A percentile compares a stretch with the other conserved stretches of the same genome.
These are phyloP conservation scores for Ceratina japonica DNA, from an alignment of 1,140 invertebrate species.

Conservation along the genomic window DNA sequence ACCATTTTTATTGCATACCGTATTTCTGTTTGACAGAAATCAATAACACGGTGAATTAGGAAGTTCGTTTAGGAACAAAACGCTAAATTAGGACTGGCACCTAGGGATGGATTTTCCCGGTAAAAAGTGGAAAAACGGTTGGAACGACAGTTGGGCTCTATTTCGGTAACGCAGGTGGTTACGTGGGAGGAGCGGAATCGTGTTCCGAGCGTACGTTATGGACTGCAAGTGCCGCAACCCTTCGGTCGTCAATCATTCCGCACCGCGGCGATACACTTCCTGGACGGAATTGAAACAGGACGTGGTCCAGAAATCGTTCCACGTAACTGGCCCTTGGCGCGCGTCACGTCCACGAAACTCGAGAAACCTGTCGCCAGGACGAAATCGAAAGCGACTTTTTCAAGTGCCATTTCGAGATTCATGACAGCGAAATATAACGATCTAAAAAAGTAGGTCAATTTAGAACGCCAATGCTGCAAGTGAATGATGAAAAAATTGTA, in stretches of 20 bases:
- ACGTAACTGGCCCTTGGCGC: not conserved
- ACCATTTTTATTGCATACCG: too few relatives aligned
- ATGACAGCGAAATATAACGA: too few relatives aligned
- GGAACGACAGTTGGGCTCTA: slow-evolving; percentile 33
- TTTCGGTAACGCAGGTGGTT: slow-evolving; percentile 58
- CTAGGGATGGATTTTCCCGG: not conserved
- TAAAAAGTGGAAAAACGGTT: not conserved
- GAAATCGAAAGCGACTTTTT: not conserved
- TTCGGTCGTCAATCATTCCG: slow-evolving; percentile 59
- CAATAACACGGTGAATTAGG: too few relatives aligned
- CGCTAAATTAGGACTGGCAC: not conserved
- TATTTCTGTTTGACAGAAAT: not conserved
- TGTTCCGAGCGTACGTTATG: slow-evolving; percentile 47
- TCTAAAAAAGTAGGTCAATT: too few relatives aligned
- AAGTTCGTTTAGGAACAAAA: not conserved
- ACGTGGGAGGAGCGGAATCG: slow-evolving; percentile 46
- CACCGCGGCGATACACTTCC: slow-evolving; percentile 45
- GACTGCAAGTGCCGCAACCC: slow-evolving; percentile 59
- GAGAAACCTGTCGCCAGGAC: not conserved
- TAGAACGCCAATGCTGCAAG: too few relatives aligned
- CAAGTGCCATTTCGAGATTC: too few relatives aligned
- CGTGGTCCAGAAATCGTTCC: slow-evolving; percentile 29
- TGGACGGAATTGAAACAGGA: slow-evolving; percentile 29
- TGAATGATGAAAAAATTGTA: too few relatives aligned
- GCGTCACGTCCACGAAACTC: not conserved